Base-by-base conservation (phyloP, 2,888 invertebrate genomes). In the Platycnemis pennipes region DNA sequence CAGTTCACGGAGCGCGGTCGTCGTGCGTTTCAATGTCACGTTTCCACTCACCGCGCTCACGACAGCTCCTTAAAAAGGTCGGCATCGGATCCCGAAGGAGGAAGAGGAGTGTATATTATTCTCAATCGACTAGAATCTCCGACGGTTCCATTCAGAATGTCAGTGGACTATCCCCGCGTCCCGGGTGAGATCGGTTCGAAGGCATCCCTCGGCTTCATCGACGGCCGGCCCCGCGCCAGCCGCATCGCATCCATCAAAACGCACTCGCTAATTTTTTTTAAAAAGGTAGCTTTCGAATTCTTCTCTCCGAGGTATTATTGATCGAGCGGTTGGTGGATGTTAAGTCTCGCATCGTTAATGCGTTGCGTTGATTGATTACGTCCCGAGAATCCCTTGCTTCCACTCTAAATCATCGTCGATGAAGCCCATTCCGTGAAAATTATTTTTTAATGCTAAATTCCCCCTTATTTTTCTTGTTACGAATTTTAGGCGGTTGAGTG, bases 1-100 rank as follows among this genome's bases (percentile, higher is more conserved):
- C 49, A 16, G n/a, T 1, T 19, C 63, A 63, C 63, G 22, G 26
- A 63, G 63, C 22, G 63, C 77, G 37, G 31, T 11, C 77, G 31
- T 37, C 77, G 77, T 77, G 77, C 77, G 31, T 77, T 77, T 37
- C 37, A 77, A 77, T 77, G 77, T 77, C 77, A 77, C 77, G 77
- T 37, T 37, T 77, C 77, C 16, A 77, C 77, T 77, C 77, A 77
- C 77, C 77, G 77, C 77, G 77, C 37, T 77, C 77, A 77, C 77
- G 77, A 77, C 77, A 77, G 31, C 37, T 31, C 2, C 77, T 77
- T 77, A 77, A 77, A 77, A 77, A 26, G 77, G 77, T 77, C 77
- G 11, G 2, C 37, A 37, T 77, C 77, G 77, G 77, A 77, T 31
- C 77, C 77, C 63, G 0, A 22, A 26, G 37, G 77, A 77, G 11